Percentiles rank a stretch among this genome's conserved stretches.
phyloP scores from a whole-genome alignment of 2,113 vertebrate species.

The Pheucticus melanocephalus region DNA sequence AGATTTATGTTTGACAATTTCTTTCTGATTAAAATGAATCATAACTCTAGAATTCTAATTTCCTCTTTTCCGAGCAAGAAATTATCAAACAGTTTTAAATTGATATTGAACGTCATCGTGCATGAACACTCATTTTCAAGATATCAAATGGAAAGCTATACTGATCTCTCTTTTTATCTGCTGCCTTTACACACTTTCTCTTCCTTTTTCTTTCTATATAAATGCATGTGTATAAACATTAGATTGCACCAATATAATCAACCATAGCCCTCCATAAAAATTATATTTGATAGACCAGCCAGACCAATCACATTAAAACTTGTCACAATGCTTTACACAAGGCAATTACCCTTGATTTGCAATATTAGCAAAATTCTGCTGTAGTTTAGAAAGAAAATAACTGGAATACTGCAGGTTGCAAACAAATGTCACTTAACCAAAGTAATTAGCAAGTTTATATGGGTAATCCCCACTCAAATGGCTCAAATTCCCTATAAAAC shows the following conservation, averaged over 20 bases:
- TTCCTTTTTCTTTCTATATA: not conserved
- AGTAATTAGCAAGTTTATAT: not conserved
- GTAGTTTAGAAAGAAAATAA: not conserved
- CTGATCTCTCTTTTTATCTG: constrained; percentile 17
- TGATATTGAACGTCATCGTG: constrained; percentile 31
- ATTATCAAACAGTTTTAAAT: constrained; percentile 69
- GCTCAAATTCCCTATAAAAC: not conserved
- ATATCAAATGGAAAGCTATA: not conserved
- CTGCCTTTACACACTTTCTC: not conserved
- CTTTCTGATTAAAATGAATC: constrained; percentile 87
- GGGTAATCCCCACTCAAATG: not conserved
- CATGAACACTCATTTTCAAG: not conserved
- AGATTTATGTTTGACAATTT: constrained; percentile 86
- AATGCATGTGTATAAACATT: not conserved
- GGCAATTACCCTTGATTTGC: not conserved
- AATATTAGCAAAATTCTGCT: not conserved
- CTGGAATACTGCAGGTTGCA: not conserved
- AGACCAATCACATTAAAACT: not conserved
- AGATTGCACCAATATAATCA: not conserved
- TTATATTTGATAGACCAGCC: not conserved
- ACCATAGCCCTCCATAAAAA: not conserved
- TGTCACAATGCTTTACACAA: not conserved
- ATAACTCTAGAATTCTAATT: constrained; percentile 80
- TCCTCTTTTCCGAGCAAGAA: constrained; percentile 76
- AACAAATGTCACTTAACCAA: not conserved